Percentiles rank a stretch among this genome's conserved stretches.
Conservation (phyloP, 2,113 vertebrate species). For the Neomonachus schauinslandi region DNA sequence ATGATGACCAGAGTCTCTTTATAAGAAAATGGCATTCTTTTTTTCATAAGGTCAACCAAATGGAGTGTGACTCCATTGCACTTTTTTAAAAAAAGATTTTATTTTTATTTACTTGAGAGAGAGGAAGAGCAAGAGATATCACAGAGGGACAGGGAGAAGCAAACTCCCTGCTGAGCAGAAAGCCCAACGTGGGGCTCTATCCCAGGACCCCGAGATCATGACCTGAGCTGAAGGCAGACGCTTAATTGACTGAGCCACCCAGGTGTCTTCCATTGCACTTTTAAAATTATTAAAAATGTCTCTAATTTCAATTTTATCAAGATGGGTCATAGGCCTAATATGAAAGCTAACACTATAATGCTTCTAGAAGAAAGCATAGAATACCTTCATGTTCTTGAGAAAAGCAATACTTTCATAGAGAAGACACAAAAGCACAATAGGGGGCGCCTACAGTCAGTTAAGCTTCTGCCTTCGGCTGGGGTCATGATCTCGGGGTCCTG, state of each 20-base stretch:
- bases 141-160: neutral
- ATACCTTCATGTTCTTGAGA: neutral
- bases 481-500: no score
- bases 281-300: neutral
- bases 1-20: neutral
- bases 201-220: neutral
- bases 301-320: neutral
- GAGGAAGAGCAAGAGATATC: neutral
- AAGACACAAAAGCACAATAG: neutral
- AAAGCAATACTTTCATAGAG: neutral
- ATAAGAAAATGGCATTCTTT: neutral
- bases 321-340: neutral
- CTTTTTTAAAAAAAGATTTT: neutral
- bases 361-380: neutral
- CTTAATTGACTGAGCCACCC: neutral
- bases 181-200: neutral
- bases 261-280: neutral
- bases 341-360: neutral
- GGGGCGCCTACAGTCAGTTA: no score
- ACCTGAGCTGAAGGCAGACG: neutral
- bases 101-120: neutral
- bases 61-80: neutral
- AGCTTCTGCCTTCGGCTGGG: no score
- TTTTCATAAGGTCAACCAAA: neutral
- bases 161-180: neutral